Evolutionary conservation across 2,113 vertebrate species (phyloP).

Genomic region (Callorhinus ursinus): DNA sequence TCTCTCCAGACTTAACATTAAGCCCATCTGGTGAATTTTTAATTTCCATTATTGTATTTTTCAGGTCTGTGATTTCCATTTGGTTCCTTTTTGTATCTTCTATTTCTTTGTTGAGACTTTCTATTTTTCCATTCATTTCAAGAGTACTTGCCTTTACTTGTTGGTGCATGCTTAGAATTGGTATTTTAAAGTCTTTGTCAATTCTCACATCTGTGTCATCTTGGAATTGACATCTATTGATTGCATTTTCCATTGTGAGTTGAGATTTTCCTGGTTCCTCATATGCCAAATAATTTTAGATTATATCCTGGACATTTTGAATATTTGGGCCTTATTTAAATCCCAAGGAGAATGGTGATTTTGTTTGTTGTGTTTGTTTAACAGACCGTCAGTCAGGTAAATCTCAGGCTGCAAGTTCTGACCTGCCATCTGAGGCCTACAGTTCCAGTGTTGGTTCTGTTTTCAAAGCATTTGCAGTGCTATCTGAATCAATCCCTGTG

Average conservation of each 20-base stretch:
- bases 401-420: not conserved
- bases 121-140: not conserved
- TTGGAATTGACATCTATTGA: not conserved
- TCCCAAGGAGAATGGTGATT: not conserved
- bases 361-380: not conserved
- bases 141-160: not conserved
- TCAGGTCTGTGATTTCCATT: not conserved
- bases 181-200: not conserved
- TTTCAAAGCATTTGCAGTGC: not conserved
- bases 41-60: not conserved
- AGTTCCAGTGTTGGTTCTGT: not conserved
- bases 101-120: not conserved
- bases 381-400: not conserved
- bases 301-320: not conserved
- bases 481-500: not conserved
- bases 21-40: not conserved
- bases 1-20: not conserved
- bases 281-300: not conserved
- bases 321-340: constrained; percentile 20
- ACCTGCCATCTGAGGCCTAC: not conserved
- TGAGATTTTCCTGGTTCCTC: constrained; percentile 3
- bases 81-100: not conserved
- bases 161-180: not conserved
- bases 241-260: not conserved
- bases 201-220: not conserved